phyloP scores from a whole-genome alignment of 2,888 invertebrate genomes.

The Operophtera brumata region DNA sequence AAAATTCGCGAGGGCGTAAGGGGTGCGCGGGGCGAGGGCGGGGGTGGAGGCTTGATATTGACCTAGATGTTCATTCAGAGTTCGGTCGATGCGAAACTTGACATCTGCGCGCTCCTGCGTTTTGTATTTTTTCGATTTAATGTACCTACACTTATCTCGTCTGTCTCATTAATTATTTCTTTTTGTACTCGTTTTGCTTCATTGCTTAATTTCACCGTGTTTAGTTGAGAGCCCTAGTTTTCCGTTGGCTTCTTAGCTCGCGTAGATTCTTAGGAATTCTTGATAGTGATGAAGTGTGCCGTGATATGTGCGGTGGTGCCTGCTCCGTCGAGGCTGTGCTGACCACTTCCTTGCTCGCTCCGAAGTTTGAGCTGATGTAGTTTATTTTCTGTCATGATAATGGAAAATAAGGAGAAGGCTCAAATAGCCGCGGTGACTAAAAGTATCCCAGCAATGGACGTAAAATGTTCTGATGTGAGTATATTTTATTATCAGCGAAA shows the following conservation, averaged over 20 bases:
- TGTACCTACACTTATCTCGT: constrained; percentile 56
- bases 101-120: constrained; percentile 80
- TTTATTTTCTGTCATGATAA: constrained; percentile 23
- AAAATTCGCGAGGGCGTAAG: constrained; percentile 56
- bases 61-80: constrained; percentile 81
- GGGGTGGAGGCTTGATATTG: constrained; percentile 75
- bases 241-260: constrained; percentile 1
- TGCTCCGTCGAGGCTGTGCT: constrained; percentile 46
- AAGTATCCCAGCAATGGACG: constrained; percentile 58
- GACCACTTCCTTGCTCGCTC: constrained; percentile 43
- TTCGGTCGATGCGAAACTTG: constrained; percentile 81
- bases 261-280: constrained; percentile 3
- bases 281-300: constrained; percentile 49
- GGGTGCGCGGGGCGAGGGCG: constrained; percentile 51
- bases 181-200: constrained; percentile 26
- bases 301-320: constrained; percentile 47
- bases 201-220: neutral
- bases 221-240: constrained; percentile 6
- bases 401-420: constrained; percentile 50
- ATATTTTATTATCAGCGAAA: constrained; percentile 19
- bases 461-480: constrained; percentile 66
- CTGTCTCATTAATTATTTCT: constrained; percentile 52
- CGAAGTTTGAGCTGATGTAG: constrained; percentile 25
- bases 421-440: constrained; percentile 58
- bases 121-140: constrained; percentile 68